Evolutionary conservation across 2,113 vertebrate genomes (phyloP), one percentile per base, ranked within the genome.

Genomic region (Stegostoma tigrinum): DNA sequence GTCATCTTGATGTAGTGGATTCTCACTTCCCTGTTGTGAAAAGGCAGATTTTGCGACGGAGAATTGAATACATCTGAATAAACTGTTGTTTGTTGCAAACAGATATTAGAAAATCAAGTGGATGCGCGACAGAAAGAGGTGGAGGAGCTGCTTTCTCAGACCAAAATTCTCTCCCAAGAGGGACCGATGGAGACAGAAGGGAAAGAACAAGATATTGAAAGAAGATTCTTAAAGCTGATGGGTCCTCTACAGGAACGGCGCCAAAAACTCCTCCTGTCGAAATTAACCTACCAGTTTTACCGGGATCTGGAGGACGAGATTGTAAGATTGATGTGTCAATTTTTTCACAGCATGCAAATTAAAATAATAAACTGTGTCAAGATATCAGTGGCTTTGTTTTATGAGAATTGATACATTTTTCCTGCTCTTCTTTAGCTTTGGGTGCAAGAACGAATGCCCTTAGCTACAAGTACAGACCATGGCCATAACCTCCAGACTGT

Each of bases 61-160:
- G 87, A 90, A 90, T 17, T 34, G 52, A 8, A 34, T 8, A 90
- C 5, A 17, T 4, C 8, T 95, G 94, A 70, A 19, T 30, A 6
- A 45, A 95, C 55, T 72, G 48, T 27, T 52, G 52, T 48, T 72
- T 52, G 12, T 95, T 72, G 45, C 38, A 27, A 5, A 75, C 97
- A 99, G 99, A 97, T 98, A 96, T 97, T 98, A 91, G 98, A 99
- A 97, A 98, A 99, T 97, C 99, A 99, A 97, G 98, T 99, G 96
- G 97, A 97, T 86, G 97, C 97, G 3, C 97, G 98, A 45, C 98
- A 98, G 83, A 97, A 97, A 95, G 99, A 99, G 97, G 96, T 99
- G 97, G 98, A 98, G 90, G 98, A 99, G 96, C 98, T 99, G 83
- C 97, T 98, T 83, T 96, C 97, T 6, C 89, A 93, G 96, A 97